A percentile compares a stretch with the other conserved stretches of the same genome.
phyloP scores from a whole-genome alignment of 2,113 vertebrate genomes.

The Hucho hucho region DNA sequence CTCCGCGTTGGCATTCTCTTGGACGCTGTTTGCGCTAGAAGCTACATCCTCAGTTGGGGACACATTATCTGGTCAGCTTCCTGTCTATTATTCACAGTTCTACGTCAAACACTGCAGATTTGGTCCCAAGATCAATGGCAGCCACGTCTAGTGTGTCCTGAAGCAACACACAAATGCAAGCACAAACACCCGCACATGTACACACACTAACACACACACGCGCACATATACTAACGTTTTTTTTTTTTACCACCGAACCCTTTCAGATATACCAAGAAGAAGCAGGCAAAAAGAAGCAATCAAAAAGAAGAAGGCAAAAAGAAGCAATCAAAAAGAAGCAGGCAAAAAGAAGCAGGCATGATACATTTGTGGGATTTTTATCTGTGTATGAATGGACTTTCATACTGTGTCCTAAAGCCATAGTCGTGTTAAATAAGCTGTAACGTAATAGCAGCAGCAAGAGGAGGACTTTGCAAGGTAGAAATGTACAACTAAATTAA shows the following conservation, averaged over 20 bases:
- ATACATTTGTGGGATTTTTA: no score
- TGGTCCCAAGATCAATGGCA: slow-evolving; percentile 63
- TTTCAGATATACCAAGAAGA: no score
- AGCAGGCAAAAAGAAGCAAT: no score
- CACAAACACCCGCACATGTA: neutral
- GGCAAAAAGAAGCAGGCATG: no score
- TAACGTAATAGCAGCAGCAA: no score
- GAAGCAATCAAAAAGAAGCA: no score
- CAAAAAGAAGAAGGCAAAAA: no score
- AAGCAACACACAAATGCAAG: slow-evolving; percentile 25
- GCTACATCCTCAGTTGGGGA: slow-evolving; percentile 56
- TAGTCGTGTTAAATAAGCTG: neutral
- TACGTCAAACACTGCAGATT: slow-evolving; percentile 52
- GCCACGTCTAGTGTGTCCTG: slow-evolving; percentile 62
- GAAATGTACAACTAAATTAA: neutral
- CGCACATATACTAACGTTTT: no score
- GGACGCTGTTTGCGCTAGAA: slow-evolving; percentile 50
- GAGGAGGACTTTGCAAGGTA: neutral
- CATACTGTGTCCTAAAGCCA: no score
- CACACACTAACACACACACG: neutral
- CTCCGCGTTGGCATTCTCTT: slow-evolving; percentile 53
- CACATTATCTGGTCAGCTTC: slow-evolving; percentile 66
- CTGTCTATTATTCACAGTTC: slow-evolving; percentile 68
- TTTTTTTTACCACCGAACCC: no score
- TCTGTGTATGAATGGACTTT: no score